A percentile compares a stretch with the other conserved stretches of the same genome.
Evolutionary conservation across 2,113 vertebrate species (phyloP).

Genomic region (Sceloporus tristichus): DNA sequence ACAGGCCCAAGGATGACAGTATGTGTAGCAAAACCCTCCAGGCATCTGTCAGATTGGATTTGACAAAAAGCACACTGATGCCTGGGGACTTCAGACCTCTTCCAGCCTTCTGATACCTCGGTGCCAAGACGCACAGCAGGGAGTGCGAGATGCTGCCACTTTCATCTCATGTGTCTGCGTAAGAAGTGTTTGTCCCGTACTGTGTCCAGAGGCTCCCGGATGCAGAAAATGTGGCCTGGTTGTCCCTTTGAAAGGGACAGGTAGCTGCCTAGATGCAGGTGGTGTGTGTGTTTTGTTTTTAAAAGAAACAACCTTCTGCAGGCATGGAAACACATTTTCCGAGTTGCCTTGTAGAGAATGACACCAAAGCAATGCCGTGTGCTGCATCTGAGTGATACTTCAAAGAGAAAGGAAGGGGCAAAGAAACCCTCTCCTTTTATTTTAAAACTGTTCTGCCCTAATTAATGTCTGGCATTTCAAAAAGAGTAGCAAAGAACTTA

Average conservation of each 20-base stretch:
- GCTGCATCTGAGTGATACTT: neutral
- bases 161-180: rapidly evolving
- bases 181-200: neutral
- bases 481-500: rapidly evolving
- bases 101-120: neutral
- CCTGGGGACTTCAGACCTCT: no score
- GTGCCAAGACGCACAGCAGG: neutral
- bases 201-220: neutral
- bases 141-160: neutral
- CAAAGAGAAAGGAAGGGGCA: neutral
- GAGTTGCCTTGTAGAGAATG: neutral
- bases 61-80: neutral
- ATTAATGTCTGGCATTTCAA: neutral
- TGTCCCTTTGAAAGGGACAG: neutral
- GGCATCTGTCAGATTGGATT: no score
- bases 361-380: neutral
- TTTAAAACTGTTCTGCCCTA: neutral
- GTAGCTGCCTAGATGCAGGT: no score
- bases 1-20: no score
- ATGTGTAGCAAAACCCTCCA: neutral
- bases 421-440: no score
- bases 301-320: neutral
- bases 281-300: no score
- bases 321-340: neutral
- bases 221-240: neutral